Evolutionary conservation across 2,888 invertebrate species (phyloP), one percentile per base, ranked within the genome.

Genomic region (Orchesella flavescens): DNA sequence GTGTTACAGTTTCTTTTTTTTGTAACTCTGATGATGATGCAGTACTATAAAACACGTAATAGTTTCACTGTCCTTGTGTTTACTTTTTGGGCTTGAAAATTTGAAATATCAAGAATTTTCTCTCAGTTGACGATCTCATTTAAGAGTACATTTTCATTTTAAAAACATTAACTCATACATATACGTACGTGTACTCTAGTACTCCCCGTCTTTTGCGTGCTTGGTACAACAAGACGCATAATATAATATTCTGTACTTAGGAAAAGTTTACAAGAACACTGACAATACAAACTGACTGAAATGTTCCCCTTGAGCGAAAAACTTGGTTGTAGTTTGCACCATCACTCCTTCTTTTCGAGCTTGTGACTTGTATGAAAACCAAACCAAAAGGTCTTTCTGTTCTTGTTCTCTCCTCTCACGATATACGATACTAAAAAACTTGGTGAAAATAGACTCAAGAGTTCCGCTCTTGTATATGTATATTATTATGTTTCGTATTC

Each of bases 291-390:
- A 69, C 55, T 69, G 77, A 73, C 66, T 76, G 69, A 75, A 83
- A 83, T 83, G 82, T 76, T 75, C 76, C 82, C 82, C 82, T 72
- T 83, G 82, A 83, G 82, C 82, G 72, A 76, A 76, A 83, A 83
- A 82, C 71, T 69, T 75, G 57, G 74, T 21, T 61, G 17, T 23
- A 34, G 19, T 59, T 65, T 72, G 76, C 43, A 57, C 72, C 79
- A 61, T 72, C 79, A 79, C 79, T 79, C 63, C 46, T 79, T 44
- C 69, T 53, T 44, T 72, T 63, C 68, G 23, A 34, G 34, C 69
- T 34, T 61, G 34, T 34, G 34, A 34, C 34, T 61, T 61, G 24
- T 63, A 13, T 24, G 34, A 63, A 49, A 77, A 57, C 59, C 59
- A 49, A 77, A 57, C 59, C 59, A 65, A 81, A 34, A 74, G 53